Evolutionary conservation across 2,113 vertebrate genomes (phyloP), one percentile per base, ranked within the genome.

Genomic region (Megaceryle torquata): DNA sequence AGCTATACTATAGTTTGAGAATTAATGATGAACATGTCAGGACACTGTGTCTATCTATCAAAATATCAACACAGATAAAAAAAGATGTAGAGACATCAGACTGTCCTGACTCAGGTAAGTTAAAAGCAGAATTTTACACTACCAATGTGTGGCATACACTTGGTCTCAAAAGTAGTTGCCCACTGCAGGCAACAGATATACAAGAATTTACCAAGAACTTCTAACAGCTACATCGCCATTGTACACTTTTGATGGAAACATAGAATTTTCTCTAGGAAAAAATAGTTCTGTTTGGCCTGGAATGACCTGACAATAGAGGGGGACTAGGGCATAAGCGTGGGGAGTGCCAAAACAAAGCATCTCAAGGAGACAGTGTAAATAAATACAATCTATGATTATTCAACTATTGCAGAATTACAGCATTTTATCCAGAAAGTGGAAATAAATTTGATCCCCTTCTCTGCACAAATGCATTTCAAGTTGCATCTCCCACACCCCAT

Each of bases 311-410:
- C 26, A 86, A 33, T 70, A 69, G 37, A 86, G 31, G 31, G 3
- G 3, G 44, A 65, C 8, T 29, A 12, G 1, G 1, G 18, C 2
- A 4, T 59, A 83, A 61, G 39, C 67, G 21, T 50, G 5, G 0
- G 11, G 31, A 86, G 3, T 44, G 7, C 6, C 81, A 71, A 78
- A 84, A 59, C 33, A 82, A 88, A 81, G 37, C 10, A 72, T 24
- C 39, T 59, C 39, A 46, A 54, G 74, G 43, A 57, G 33, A 59
- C 1, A 39, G 5, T 54, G 22, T 29, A 70, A 89, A 84, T 78
- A 88, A 68, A 88, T 29, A 64, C 22, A 88, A 72, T 44, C 16
- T 19, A 35, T 12, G 4, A 56, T 86, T 91, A 90, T 75, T 82
- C 65, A 65, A 20, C 26, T 76, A 51, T 13, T 56, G 26, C 9